Percentiles rank a stretch among this genome's conserved stretches.
Conservation (phyloP, 2,888 invertebrate species). For the Melipona beecheii region DNA sequence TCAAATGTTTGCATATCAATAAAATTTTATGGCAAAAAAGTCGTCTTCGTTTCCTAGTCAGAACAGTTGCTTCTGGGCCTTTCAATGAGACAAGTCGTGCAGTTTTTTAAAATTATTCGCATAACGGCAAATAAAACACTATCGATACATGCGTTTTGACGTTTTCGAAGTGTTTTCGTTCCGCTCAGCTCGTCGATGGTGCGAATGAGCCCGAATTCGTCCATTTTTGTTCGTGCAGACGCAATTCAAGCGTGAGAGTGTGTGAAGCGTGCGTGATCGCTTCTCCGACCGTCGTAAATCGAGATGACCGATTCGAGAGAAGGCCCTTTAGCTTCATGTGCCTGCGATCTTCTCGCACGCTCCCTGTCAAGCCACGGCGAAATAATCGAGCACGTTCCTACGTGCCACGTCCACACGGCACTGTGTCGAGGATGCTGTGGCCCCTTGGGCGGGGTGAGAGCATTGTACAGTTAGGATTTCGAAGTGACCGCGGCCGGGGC, state of each 20-base stretch:
- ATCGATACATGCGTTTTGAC: too few relatives aligned
- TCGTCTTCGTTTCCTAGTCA: too few relatives aligned
- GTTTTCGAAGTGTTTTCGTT: not conserved
- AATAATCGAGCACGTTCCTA: constrained; percentile 68
- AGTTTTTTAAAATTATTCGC: too few relatives aligned
- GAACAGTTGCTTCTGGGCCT: too few relatives aligned
- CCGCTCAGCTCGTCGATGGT: too few relatives aligned
- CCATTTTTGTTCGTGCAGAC: too few relatives aligned
- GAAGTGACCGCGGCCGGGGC: constrained; percentile 68
- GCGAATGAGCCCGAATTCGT: too few relatives aligned
- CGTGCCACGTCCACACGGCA: constrained; percentile 59
- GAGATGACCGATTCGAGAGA: constrained; percentile 61
- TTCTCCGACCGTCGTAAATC: constrained; percentile 60
- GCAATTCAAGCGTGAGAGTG: not conserved
- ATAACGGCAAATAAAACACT: too few relatives aligned
- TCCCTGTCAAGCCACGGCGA: constrained; percentile 51
- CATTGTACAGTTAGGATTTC: constrained; percentile 80
- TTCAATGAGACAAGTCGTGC: too few relatives aligned
- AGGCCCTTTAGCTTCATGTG: constrained; percentile 42
- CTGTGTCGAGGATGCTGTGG: constrained; percentile 51
- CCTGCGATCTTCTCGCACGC: constrained; percentile 67
- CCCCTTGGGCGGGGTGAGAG: constrained; percentile 80
- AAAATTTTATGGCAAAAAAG: too few relatives aligned
- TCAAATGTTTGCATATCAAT: too few relatives aligned
- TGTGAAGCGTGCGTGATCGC: constrained; percentile 22